Conservation (phyloP, 2,888 invertebrate species). For the Drosophila birchii region DNA sequence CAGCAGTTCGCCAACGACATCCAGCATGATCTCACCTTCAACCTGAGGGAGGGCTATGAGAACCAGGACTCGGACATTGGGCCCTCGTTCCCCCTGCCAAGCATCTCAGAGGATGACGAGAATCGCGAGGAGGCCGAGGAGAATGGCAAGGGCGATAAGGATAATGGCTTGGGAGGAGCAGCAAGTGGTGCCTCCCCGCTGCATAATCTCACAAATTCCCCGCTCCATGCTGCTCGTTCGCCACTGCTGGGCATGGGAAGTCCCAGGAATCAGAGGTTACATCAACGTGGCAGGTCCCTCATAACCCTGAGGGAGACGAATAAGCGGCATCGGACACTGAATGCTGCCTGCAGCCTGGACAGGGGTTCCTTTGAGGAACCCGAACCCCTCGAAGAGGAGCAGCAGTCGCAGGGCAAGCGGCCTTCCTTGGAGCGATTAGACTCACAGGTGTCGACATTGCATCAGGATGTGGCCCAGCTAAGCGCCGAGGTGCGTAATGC, state of each 20-base stretch:
- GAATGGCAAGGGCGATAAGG: slow-evolving; percentile 97
- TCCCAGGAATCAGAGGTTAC: slow-evolving; percentile 78
- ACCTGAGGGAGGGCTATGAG: slow-evolving; percentile 96
- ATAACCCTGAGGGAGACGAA: slow-evolving; percentile 88
- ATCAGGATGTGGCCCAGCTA: slow-evolving; percentile 93
- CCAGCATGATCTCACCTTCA: slow-evolving; percentile 97
- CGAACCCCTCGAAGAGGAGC: slow-evolving; percentile 74
- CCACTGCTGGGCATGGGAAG: slow-evolving; percentile 80
- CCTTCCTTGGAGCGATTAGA: slow-evolving; percentile 90
- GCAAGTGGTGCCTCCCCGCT: slow-evolving; percentile 87
- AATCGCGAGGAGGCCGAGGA: slow-evolving; percentile 93
- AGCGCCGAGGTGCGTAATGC: slow-evolving; percentile 94
- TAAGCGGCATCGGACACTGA: slow-evolving; percentile 88
- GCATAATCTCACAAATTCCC: slow-evolving; percentile 78
- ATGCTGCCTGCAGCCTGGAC: slow-evolving; percentile 84
- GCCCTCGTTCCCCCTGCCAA: slow-evolving; percentile 89
- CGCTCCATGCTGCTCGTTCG: slow-evolving; percentile 70
- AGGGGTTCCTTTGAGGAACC: slow-evolving; percentile 83
- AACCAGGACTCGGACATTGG: slow-evolving; percentile 87
- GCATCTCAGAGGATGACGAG: slow-evolving; percentile 98
- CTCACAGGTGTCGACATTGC: slow-evolving; percentile 92
- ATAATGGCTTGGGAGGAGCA: slow-evolving; percentile 89
- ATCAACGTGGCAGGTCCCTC: slow-evolving; percentile 85
- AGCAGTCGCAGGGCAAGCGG: slow-evolving; percentile 76
- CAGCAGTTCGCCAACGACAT: slow-evolving; percentile 97